Conservation (phyloP, 2,888 invertebrate genomes). For the Agrochola lota region DNA sequence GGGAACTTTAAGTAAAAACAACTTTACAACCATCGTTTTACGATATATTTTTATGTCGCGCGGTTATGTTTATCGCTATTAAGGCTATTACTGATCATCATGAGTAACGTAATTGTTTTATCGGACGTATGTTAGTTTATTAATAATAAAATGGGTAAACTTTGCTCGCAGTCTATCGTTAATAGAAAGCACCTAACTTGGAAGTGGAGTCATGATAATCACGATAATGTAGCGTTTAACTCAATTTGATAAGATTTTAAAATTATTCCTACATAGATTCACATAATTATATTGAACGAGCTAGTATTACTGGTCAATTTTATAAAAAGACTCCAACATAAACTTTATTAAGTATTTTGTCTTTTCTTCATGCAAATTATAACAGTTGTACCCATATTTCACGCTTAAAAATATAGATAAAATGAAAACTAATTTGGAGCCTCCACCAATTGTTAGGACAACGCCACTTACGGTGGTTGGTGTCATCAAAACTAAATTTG, state of each 20-base stretch:
- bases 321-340: background rate
- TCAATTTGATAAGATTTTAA: conserved; percentile 3
- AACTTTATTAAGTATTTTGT: background rate
- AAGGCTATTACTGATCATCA: conserved; percentile 74
- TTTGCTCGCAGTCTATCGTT: background rate
- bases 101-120: conserved; percentile 77
- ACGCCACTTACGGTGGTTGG: conserved; percentile 76
- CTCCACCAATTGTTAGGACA: conserved; percentile 72
- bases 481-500: conserved; percentile 86
- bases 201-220: background rate
- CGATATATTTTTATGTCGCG: conserved; percentile 80
- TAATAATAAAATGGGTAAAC: conserved; percentile 55
- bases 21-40: conserved; percentile 86
- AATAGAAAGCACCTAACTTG: conserved; percentile 24
- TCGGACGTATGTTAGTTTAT: conserved; percentile 71
- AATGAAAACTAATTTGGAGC: conserved; percentile 70
- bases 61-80: conserved; percentile 79
- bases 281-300: background rate
- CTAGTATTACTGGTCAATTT: background rate
- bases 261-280: conserved; percentile 1
- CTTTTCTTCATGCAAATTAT: background rate
- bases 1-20: conserved; percentile 87
- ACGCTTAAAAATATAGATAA: conserved; percentile 27
- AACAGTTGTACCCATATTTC: background rate
- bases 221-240: background rate